Percentiles rank a stretch among this genome's conserved stretches.
Evolutionary conservation across 2,888 invertebrate species (phyloP).

Genomic region (Leptothorax acervorum): DNA sequence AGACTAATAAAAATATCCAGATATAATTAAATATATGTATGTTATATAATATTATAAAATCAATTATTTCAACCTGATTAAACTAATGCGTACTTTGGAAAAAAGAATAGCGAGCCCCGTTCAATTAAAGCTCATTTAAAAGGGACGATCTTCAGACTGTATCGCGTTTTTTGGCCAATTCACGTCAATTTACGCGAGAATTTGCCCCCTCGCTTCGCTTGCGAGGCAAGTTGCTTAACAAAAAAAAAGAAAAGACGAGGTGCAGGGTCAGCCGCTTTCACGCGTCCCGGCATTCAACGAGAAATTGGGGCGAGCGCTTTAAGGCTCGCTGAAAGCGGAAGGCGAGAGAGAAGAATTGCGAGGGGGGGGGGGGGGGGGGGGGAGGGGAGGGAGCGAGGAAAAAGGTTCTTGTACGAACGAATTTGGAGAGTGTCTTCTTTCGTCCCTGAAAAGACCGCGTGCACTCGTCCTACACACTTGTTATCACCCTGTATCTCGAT

Average conservation of each 20-base stretch:
- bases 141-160: background rate
- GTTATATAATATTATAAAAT: background rate
- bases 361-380: slow-evolving; percentile 41
- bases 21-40: background rate
- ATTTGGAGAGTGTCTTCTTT: slow-evolving; percentile 71
- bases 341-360: slow-evolving; percentile 35
- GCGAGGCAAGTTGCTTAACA: background rate
- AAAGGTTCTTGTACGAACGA: slow-evolving; percentile 71
- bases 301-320: slow-evolving; percentile 80
- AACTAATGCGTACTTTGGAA: background rate
- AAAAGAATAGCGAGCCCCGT: no score
- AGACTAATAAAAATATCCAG: background rate
- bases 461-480: slow-evolving; percentile 62
- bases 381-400: slow-evolving; percentile 42
- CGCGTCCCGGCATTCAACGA: slow-evolving; percentile 75
- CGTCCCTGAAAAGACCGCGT: slow-evolving; percentile 69
- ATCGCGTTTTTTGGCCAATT: slow-evolving; percentile 5
- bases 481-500: slow-evolving; percentile 69
- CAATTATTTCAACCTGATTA: background rate
- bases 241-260: slow-evolving; percentile 60
- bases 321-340: slow-evolving; percentile 77
- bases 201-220: background rate
- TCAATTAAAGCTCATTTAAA: slow-evolving; percentile 13
- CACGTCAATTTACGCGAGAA: slow-evolving; percentile 22
- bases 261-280: slow-evolving; percentile 76